Percentiles rank a stretch among this genome's conserved stretches.
These are phyloP conservation scores for Sinocyclocheilus grahami DNA, from an alignment of 2,113 vertebrate genomes.

Conservation along the genomic window DNA sequence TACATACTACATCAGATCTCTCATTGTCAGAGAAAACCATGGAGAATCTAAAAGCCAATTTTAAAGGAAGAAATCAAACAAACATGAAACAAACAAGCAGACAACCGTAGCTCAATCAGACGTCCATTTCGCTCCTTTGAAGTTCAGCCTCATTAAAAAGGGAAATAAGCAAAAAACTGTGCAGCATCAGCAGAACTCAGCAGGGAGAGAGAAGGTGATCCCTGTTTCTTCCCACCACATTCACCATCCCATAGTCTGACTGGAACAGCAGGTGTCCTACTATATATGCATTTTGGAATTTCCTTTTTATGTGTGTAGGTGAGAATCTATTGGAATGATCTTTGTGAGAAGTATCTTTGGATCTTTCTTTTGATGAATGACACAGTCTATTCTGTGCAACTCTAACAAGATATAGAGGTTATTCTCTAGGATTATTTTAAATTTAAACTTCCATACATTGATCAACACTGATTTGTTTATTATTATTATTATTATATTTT, in stretches of 20 bases:
- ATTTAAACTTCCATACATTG: background rate
- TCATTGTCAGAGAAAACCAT: background rate
- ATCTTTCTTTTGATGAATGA: conserved; percentile 44
- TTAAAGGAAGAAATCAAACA: background rate
- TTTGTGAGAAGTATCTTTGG: conserved; percentile 42
- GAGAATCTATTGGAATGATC: background rate
- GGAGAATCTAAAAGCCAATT: conserved; percentile 1
- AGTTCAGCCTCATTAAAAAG: conserved; percentile 22
- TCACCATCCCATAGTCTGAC: background rate
- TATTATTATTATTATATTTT: background rate
- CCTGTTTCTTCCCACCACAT: background rate
- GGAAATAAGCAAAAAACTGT: background rate
- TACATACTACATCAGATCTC: conserved; percentile 35
- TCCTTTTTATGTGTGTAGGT: background rate
- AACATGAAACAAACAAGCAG: background rate
- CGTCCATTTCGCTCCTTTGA: conserved; percentile 24
- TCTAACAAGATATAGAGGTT: conserved; percentile 7
- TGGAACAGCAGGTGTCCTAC: conserved; percentile 4
- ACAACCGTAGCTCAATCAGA: background rate
- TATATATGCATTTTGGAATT: conserved; percentile 15
- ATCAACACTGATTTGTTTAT: background rate
- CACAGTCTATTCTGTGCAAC: conserved; percentile 3
- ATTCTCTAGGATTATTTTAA: conserved; percentile 6
- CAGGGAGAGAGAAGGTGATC: background rate
- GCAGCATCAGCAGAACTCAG: conserved; percentile 1